These are phyloP conservation scores for Elegia similella DNA, from an alignment of 2,888 invertebrate genomes.

Conservation along the genomic window DNA sequence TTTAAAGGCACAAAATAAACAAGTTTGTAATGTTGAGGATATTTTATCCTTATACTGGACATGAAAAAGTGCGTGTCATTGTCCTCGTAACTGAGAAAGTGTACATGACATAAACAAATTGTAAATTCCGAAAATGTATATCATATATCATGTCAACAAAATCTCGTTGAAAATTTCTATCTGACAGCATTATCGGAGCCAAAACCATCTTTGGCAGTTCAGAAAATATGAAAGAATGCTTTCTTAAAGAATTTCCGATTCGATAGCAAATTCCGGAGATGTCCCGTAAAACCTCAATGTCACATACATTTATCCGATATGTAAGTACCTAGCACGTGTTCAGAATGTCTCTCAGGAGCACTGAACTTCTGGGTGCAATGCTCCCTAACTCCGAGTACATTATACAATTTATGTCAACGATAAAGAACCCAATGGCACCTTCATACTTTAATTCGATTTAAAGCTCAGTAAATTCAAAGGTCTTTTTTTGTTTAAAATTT, in stretches of 20 bases:
- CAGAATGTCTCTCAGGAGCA: conserved; percentile 54
- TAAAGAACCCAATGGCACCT: conserved; percentile 30
- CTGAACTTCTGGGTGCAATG: conserved; percentile 70
- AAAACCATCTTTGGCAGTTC: conserved; percentile 1
- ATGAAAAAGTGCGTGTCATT: background rate
- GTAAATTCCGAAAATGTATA: background rate
- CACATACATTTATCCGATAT: conserved; percentile 48
- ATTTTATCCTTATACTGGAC: background rate
- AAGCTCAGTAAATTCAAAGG: conserved; percentile 16
- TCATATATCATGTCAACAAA: background rate
- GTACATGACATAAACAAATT: background rate
- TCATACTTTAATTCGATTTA: conserved; percentile 19
- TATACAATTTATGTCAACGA: conserved; percentile 46
- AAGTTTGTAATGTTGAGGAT: too few species aligned
- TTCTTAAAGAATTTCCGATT: conserved; percentile 15
- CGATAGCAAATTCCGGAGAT: conserved; percentile 27
- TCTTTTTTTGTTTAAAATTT: conserved; percentile 5
- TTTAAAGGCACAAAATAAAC: too few species aligned
- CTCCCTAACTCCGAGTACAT: conserved; percentile 47
- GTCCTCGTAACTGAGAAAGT: background rate
- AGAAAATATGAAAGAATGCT: conserved; percentile 14
- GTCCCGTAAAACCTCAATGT: conserved; percentile 39
- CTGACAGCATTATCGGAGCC: background rate
- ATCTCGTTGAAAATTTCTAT: background rate
- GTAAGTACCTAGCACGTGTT: conserved; percentile 58